These are phyloP conservation scores for Tursiops truncatus DNA, from an alignment of 2,113 vertebrate genomes.

Conservation along the genomic window DNA sequence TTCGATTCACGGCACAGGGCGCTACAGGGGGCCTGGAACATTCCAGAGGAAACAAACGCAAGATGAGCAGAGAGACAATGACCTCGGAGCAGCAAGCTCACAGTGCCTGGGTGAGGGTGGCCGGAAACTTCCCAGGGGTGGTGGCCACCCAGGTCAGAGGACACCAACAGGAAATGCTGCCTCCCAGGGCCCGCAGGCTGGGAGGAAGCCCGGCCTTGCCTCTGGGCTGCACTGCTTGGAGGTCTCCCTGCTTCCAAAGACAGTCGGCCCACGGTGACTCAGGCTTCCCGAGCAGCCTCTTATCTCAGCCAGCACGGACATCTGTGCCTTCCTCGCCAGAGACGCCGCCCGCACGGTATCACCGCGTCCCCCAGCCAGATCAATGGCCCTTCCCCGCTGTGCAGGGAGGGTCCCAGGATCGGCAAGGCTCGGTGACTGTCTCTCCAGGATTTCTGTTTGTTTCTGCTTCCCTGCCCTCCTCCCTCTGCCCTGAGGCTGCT, in stretches of 20 bases:
- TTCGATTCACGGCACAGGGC: slow-evolving; percentile 10
- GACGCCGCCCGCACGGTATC: neutral
- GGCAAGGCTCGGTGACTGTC: neutral
- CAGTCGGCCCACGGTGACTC: slow-evolving; percentile 56
- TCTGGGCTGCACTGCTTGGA: neutral
- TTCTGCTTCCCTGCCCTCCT: neutral
- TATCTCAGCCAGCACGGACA: slow-evolving; percentile 56
- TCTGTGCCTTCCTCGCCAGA: slow-evolving; percentile 18
- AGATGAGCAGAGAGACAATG: slow-evolving; percentile 46
- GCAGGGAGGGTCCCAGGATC: neutral
- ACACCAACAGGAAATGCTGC: slow-evolving; percentile 10
- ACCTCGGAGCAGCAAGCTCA: neutral
- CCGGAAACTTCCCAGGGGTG: neutral
- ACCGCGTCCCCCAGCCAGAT: neutral
- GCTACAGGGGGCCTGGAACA: slow-evolving; percentile 42
- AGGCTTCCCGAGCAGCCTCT: slow-evolving; percentile 71
- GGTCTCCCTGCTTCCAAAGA: neutral
- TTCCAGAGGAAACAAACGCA: slow-evolving; percentile 59
- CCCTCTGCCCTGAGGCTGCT: neutral
- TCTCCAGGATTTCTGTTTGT: slow-evolving; percentile 49
- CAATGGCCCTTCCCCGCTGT: neutral
- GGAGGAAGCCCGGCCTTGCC: neutral
- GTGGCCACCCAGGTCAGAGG: neutral
- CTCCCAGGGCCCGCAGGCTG: neutral
- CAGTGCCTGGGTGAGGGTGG: neutral